Conservation (phyloP, 2,888 invertebrate genomes). For the Rhyacophila evoluta region DNA sequence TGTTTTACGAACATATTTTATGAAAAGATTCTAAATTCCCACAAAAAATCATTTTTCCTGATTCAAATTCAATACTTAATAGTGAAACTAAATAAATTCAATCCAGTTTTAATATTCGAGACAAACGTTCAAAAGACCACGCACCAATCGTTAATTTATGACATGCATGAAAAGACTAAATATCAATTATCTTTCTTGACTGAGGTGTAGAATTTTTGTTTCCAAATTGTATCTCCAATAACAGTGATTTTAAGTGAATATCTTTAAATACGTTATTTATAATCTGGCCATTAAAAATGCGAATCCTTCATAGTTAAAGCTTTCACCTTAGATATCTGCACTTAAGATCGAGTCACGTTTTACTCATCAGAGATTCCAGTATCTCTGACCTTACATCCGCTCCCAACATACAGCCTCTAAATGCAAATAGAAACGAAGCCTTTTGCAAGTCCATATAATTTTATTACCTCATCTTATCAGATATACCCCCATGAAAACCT, state of each 20-base stretch:
- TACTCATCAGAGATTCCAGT: background rate
- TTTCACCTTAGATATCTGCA: background rate
- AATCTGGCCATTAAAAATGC: background rate
- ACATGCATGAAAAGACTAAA: background rate
- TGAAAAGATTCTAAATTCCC: no score
- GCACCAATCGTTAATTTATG: no score
- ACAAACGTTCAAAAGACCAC: background rate
- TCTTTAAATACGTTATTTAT: background rate
- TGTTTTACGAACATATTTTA: no score
- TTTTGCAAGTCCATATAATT: slow-evolving; percentile 15
- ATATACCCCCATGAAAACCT: background rate
- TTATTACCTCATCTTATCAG: background rate
- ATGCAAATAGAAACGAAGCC: slow-evolving; percentile 18
- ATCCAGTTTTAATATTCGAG: background rate
- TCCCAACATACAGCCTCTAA: slow-evolving; percentile 19
- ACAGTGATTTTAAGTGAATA: background rate
- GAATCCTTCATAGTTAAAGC: background rate
- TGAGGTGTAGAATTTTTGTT: no score
- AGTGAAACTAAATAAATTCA: no score
- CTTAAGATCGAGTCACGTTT: background rate
- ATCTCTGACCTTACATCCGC: slow-evolving; percentile 20
- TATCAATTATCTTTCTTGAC: no score
- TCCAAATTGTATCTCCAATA: no score
- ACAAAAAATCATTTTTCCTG: no score
- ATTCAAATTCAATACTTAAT: no score